Evolutionary conservation across 1,140 invertebrate species (phyloP).

Genomic region (Eurytemora carolleeae): DNA sequence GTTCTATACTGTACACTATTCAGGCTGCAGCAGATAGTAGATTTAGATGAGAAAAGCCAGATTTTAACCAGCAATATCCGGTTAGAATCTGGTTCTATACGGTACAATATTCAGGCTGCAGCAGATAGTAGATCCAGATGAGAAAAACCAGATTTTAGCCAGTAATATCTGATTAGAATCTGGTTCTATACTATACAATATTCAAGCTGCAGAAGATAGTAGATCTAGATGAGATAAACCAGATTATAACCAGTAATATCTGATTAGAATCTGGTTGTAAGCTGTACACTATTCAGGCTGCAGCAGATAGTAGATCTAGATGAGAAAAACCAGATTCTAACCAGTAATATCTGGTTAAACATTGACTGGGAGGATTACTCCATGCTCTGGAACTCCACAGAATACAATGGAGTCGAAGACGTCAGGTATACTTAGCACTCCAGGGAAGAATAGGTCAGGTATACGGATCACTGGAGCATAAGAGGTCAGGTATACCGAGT

Average conservation of each 20-base stretch:
- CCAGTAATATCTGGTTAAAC: conserved; percentile 16
- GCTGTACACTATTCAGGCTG: no score
- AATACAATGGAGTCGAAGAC: not conserved
- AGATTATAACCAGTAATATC: conserved; percentile 16
- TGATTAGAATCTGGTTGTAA: no score
- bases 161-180: conserved; percentile 17
- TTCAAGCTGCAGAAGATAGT: conserved; percentile 37
- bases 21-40: no score
- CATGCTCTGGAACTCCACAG: conserved; percentile 1
- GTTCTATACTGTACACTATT: not conserved
- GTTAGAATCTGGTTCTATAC: no score
- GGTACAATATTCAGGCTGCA: no score
- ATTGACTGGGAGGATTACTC: conserved; percentile 4
- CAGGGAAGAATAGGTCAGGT: no score
- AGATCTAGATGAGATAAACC: conserved; percentile 25
- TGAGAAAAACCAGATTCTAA: conserved; percentile 18
- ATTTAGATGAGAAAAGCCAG: no score
- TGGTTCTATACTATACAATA: no score
- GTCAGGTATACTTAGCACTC: no score
- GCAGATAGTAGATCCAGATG: conserved; percentile 33
- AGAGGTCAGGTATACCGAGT: no score
- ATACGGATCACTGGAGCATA: no score
- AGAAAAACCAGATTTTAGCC: conserved; percentile 17
- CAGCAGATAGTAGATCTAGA: conserved; percentile 35
- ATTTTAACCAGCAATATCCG: no score